These are phyloP conservation scores for Bombus cullumanus DNA, from an alignment of 1,140 invertebrate genomes.

Conservation along the genomic window DNA sequence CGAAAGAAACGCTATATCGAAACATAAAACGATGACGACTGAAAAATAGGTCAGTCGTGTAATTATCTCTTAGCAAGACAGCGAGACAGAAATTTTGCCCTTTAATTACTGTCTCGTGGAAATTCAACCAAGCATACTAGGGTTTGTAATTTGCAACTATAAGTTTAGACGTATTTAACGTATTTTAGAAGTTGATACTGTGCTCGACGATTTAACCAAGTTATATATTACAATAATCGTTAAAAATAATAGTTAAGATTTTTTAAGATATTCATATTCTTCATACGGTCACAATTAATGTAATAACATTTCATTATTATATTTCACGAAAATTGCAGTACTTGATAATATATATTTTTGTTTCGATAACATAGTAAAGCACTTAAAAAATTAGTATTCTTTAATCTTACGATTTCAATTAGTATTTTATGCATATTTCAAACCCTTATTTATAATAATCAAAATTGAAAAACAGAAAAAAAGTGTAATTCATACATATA, in stretches of 20 bases:
- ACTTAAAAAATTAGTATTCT: background rate
- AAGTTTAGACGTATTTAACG: slow-evolving; percentile 39
- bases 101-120: slow-evolving; percentile 60
- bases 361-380: background rate
- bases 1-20: slow-evolving; percentile 27
- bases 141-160: slow-evolving; percentile 60
- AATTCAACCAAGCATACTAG: slow-evolving; percentile 51
- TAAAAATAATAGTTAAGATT: background rate
- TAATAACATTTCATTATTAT: too few species aligned
- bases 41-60: slow-evolving; percentile 59
- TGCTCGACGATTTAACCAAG: slow-evolving; percentile 30
- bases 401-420: background rate
- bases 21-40: slow-evolving; percentile 31
- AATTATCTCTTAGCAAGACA: slow-evolving; percentile 57
- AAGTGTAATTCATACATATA: background rate
- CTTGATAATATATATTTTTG: too few species aligned
- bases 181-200: slow-evolving; percentile 17
- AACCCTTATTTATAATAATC: background rate
- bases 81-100: slow-evolving; percentile 58
- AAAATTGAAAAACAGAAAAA: background rate
- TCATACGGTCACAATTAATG: background rate
- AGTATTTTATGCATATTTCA: background rate
- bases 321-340: too few species aligned
- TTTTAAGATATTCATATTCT: background rate
- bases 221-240: background rate